Evolutionary conservation across 2,113 vertebrate genomes (phyloP).

Genomic region (Oryzias celebensis): DNA sequence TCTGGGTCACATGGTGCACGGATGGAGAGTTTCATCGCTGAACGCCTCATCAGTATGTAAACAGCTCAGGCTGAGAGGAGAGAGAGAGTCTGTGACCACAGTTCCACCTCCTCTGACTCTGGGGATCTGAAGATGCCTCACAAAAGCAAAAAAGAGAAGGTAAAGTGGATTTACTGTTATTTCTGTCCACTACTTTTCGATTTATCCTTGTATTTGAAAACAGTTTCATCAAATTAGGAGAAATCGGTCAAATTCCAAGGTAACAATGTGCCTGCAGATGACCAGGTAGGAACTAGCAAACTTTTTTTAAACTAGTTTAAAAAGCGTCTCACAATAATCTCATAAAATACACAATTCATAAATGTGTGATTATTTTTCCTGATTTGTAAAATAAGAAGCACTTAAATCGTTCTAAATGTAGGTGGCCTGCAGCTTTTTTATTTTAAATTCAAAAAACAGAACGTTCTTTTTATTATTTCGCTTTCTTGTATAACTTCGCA

Average conservation of each 20-base stretch:
- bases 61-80: constrained; percentile 27
- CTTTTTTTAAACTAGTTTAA: neutral
- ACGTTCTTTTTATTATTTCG: too few relatives aligned
- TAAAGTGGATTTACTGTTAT: constrained; percentile 47
- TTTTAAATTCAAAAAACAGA: too few relatives aligned
- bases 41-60: constrained; percentile 25
- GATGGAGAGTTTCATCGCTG: constrained; percentile 11
- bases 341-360: too few relatives aligned
- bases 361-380: too few relatives aligned
- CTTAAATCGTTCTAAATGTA: too few relatives aligned
- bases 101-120: constrained; percentile 36
- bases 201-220: neutral
- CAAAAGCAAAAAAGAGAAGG: constrained; percentile 91
- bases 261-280: constrained; percentile 85
- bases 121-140: constrained; percentile 82
- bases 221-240: constrained; percentile 77
- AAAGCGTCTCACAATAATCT: neutral
- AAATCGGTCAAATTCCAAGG: constrained; percentile 82
- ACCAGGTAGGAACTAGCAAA: constrained; percentile 74
- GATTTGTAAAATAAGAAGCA: too few relatives aligned
- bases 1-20: constrained; percentile 53
- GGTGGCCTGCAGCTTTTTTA: too few relatives aligned
- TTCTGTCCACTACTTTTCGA: accelerated
- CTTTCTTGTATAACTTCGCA: too few relatives aligned
- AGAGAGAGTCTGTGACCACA: constrained; percentile 23